A percentile compares a stretch with the other conserved stretches of the same genome.
These are phyloP conservation scores for Peromyscus attwateri DNA, from an alignment of 2,797 vertebrate genomes.

Conservation along the genomic window DNA sequence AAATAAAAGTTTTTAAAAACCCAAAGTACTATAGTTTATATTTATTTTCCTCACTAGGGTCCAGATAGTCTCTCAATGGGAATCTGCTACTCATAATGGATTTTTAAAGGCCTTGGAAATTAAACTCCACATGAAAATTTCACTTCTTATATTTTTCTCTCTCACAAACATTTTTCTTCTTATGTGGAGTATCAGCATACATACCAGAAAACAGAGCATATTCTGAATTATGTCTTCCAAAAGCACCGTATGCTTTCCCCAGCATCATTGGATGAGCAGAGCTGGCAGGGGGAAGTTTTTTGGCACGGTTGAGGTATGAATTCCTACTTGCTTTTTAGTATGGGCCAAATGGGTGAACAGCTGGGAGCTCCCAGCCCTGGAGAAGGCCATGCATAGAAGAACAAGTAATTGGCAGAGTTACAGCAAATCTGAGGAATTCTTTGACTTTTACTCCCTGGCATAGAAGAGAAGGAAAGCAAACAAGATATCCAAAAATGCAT, in stretches of 20 bases:
- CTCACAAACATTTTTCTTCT: not conserved
- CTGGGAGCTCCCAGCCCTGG: constrained; percentile 80
- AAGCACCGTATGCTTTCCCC: constrained; percentile 83
- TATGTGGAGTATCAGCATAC: constrained; percentile 17
- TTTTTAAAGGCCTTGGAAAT: constrained; percentile 48
- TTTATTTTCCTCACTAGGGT: not conserved
- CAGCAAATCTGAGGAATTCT: not conserved
- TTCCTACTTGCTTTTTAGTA: constrained; percentile 77
- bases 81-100: not conserved
- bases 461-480: not conserved
- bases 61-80: not conserved
- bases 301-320: constrained; percentile 76
- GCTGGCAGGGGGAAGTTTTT: constrained; percentile 76
- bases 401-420: constrained; percentile 8
- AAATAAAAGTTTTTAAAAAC: not conserved
- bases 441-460: not conserved
- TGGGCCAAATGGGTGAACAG: constrained; percentile 85
- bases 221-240: constrained; percentile 79
- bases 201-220: constrained; percentile 41
- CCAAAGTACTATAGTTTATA: not conserved
- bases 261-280: constrained; percentile 76
- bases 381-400: constrained; percentile 78
- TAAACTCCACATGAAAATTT: not conserved
- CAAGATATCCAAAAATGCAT: not conserved
- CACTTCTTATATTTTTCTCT: not conserved